phyloP scores from a whole-genome alignment of 2,797 vertebrate species.

The Mus spretus region DNA sequence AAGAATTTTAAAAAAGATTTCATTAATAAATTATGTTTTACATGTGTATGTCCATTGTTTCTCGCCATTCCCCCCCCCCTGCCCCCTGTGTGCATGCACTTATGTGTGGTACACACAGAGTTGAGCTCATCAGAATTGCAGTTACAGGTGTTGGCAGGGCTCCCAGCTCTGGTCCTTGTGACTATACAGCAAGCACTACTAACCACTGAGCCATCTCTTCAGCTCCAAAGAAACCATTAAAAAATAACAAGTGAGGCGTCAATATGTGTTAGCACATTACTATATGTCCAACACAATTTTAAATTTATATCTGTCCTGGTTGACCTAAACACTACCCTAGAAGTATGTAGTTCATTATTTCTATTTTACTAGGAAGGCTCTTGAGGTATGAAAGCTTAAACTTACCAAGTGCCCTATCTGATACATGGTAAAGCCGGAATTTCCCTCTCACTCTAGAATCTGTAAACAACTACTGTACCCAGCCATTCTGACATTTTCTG shows the following conservation, averaged over 20 bases:
- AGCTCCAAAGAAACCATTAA: background rate
- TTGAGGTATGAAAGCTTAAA: background rate
- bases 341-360: background rate
- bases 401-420: background rate
- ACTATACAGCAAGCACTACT: background rate
- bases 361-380: background rate
- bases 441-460: background rate
- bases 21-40: background rate
- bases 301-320: background rate
- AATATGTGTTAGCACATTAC: slow-evolving; percentile 7
- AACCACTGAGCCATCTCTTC: background rate
- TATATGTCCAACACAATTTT: background rate
- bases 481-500: background rate
- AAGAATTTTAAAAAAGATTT: background rate
- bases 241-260: background rate
- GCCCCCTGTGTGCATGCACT: no score
- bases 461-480: background rate
- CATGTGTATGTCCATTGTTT: background rate
- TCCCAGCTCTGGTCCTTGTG: no score
- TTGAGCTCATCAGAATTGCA: background rate
- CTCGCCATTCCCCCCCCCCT: no score
- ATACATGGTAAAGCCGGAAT: background rate
- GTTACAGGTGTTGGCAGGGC: background rate
- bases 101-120: background rate
- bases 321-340: background rate